Conservation (phyloP, 2,888 invertebrate species). For the Caenorhabditis uteleia region DNA sequence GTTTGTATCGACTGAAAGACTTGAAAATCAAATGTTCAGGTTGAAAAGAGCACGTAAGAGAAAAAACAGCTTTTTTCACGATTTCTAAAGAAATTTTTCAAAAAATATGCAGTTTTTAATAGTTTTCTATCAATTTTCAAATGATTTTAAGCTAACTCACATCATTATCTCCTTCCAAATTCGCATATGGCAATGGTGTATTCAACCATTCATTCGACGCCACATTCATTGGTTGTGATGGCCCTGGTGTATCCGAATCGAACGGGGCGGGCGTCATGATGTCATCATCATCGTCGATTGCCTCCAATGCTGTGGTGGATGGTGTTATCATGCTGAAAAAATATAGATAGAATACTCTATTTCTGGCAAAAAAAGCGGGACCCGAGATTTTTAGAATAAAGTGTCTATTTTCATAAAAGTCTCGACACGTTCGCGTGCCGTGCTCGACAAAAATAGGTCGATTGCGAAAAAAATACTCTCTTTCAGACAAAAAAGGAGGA, state of each 20-base stretch:
- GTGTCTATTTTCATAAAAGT: too few species aligned
- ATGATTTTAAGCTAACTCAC: slow-evolving; percentile 19
- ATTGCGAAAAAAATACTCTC: too few species aligned
- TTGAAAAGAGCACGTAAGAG: not conserved
- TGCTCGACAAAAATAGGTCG: not conserved
- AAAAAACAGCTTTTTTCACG: not conserved
- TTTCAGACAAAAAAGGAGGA: too few species aligned
- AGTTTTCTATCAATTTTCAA: not conserved
- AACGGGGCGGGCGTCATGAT: slow-evolving; percentile 54
- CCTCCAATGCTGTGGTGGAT: too few species aligned
- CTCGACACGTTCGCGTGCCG: too few species aligned
- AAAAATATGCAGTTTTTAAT: not conserved
- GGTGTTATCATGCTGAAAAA: too few species aligned
- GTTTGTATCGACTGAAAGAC: too few species aligned
- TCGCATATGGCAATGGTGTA: slow-evolving; percentile 51
- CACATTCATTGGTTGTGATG: slow-evolving; percentile 9
- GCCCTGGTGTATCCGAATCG: slow-evolving; percentile 57
- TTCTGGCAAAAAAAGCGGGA: too few species aligned
- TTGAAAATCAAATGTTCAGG: not conserved
- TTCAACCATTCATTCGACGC: slow-evolving; percentile 26
- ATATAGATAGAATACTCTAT: too few species aligned
- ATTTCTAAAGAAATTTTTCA: not conserved
- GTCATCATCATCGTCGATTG: slow-evolving; percentile 8
- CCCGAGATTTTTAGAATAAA: too few species aligned
- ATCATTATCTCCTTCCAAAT: slow-evolving; percentile 66